Evolutionary conservation across 2,797 vertebrate species (phyloP), one percentile per base, ranked within the genome.

Genomic region (Clamator glandarius): DNA sequence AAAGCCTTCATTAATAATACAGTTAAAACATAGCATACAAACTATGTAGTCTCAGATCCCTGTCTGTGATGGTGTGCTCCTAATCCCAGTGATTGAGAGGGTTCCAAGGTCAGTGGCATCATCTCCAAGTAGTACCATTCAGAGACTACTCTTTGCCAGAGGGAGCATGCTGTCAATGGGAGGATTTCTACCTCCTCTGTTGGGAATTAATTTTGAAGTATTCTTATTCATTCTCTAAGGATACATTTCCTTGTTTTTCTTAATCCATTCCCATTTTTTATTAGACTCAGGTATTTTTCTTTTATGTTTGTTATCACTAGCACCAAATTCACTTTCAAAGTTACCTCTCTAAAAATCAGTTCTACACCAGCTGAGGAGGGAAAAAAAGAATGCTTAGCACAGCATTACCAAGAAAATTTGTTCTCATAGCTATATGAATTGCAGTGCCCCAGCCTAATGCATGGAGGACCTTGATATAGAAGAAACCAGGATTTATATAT

Each of bases 211-310:
- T 52, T 86, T n/a, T 11, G 25, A 75, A 29, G 52, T 46, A 35
- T 39, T 82, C 51, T 76, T 46, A 64, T 58, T 28, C 4, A 59
- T 58, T 67, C 85, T 51, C 68, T 81, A 48, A 24, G 8, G n/a
- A 19, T 42, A 19, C 72, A 5, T 72, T 66, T 87, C 48, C 48
- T 61, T 66, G 31, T 42, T 50, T 31, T 70, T 81, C 21, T 81
- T 72, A 11, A 69, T 61, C 84, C 52, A 35, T 44, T 57, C 16
- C 11, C 20, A 57, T 50, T 62, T 79, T 50, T 68, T 6, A 4
- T 62, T 51, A 63, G n/a, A 19, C 3, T 36, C 50, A 2, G 9
- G 1, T 0, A 5, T 35, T 54, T 67, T 54, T 17, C 28, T 62
- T 24, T 63, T 44, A 9, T 72, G 4, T 55, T 67, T 42, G 4